Percentiles rank a stretch among this genome's conserved stretches.
These are phyloP conservation scores for Parasteatoda tepidariorum DNA, from an alignment of 1,140 invertebrate species.

Conservation along the genomic window DNA sequence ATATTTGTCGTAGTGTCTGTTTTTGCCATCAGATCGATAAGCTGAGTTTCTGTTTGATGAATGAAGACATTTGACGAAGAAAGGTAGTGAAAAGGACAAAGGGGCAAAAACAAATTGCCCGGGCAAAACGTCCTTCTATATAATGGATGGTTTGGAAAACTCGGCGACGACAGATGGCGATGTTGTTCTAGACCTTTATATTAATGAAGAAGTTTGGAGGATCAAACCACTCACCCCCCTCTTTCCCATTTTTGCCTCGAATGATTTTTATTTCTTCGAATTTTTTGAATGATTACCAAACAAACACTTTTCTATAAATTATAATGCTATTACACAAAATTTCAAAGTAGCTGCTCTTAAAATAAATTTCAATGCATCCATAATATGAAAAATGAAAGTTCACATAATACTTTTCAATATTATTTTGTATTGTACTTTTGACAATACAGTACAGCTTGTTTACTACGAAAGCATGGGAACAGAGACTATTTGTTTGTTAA, in stretches of 20 bases:
- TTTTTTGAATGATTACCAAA: background rate
- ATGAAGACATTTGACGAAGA: slow-evolving; percentile 59
- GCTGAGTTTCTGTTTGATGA: slow-evolving; percentile 41
- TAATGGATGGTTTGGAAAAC: slow-evolving; percentile 55
- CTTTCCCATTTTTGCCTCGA: background rate
- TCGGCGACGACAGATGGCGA: slow-evolving; percentile 55
- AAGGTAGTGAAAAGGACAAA: slow-evolving; percentile 56
- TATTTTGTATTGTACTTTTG: too few species aligned
- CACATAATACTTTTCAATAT: too few species aligned
- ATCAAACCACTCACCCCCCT: slow-evolving; percentile 17
- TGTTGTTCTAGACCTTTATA: slow-evolving; percentile 58
- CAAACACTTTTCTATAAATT: too few species aligned
- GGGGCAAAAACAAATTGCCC: slow-evolving; percentile 53
- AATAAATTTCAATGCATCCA: too few species aligned
- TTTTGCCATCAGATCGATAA: slow-evolving; percentile 55
- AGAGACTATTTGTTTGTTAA: too few species aligned
- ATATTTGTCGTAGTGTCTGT: slow-evolving; percentile 43
- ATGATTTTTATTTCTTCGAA: background rate
- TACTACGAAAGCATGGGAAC: too few species aligned
- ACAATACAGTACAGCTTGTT: too few species aligned
- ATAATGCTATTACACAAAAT: too few species aligned
- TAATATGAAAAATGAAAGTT: too few species aligned
- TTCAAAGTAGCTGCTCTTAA: too few species aligned
- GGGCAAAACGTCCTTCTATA: slow-evolving; percentile 35
- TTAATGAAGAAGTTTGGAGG: slow-evolving; percentile 53